A percentile compares a stretch with the other conserved stretches of the same genome.
These are phyloP conservation scores for Leptopilina syphax DNA, from an alignment of 2,888 invertebrate species.

Conservation along the genomic window DNA sequence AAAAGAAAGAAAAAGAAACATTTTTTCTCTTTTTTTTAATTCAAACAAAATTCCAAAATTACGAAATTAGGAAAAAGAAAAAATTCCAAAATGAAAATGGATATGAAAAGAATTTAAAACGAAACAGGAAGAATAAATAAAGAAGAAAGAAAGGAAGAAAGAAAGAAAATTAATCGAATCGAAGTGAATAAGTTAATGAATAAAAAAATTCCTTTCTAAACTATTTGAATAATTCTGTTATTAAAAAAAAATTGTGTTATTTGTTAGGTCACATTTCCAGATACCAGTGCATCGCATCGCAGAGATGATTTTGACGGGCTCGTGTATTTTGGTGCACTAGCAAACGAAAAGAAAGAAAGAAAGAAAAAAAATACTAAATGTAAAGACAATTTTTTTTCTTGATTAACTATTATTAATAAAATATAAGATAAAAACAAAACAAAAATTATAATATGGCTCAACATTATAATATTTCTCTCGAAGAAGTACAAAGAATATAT, in stretches of 20 bases:
- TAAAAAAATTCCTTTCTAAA: too few species aligned
- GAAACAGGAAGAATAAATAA: too few species aligned
- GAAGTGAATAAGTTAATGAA: not conserved
- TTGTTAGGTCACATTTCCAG: constrained; percentile 64
- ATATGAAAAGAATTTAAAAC: too few species aligned
- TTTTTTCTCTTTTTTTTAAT: too few species aligned
- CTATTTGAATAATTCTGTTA: not conserved
- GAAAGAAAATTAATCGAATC: not conserved
- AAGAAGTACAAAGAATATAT: constrained; percentile 70
- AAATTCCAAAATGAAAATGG: too few species aligned
- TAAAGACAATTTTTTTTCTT: constrained; percentile 47
- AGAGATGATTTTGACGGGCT: constrained; percentile 68
- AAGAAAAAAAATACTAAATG: constrained; percentile 49
- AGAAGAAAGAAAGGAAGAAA: too few species aligned
- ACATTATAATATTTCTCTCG: constrained; percentile 72
- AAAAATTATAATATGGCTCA: constrained; percentile 71
- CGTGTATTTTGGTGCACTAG: constrained; percentile 61
- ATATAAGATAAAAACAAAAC: too few species aligned
- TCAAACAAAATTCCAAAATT: too few species aligned
- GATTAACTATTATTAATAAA: constrained; percentile 46
- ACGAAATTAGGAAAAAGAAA: too few species aligned
- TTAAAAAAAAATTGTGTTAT: constrained; percentile 31
- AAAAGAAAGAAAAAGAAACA: too few species aligned
- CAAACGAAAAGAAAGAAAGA: constrained; percentile 53
- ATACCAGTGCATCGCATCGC: constrained; percentile 59